phyloP scores from a whole-genome alignment of 2,797 vertebrate species.

The Chaunax sp. region DNA sequence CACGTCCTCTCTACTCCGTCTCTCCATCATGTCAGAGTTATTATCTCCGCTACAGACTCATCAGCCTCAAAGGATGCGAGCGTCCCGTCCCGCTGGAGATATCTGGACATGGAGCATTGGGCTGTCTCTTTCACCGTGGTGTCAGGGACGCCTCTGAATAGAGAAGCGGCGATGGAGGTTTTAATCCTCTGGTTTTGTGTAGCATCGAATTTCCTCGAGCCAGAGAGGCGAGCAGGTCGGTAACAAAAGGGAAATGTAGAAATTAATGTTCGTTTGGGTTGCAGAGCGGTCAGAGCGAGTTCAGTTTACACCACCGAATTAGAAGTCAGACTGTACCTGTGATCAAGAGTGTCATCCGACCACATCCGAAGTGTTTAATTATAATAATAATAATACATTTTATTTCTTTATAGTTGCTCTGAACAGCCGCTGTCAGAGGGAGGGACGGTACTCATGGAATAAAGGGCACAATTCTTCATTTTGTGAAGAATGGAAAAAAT shows the following conservation, averaged over 20 bases:
- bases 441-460: no score
- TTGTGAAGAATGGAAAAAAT: no score
- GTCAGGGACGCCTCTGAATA: constrained; percentile 37
- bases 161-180: constrained; percentile 21
- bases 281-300: no score
- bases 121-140: constrained; percentile 8
- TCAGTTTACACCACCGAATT: no score
- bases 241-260: constrained; percentile 11
- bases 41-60: constrained; percentile 36
- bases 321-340: no score
- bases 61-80: constrained; percentile 40
- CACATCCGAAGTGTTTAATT: no score
- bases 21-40: constrained; percentile 38
- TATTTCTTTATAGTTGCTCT: no score
- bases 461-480: no score
- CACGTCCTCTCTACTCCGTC: constrained; percentile 49
- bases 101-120: constrained; percentile 23
- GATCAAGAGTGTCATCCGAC: no score
- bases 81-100: constrained; percentile 13
- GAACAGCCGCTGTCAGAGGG: no score
- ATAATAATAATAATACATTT: no score
- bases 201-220: constrained; percentile 27
- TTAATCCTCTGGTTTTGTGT: constrained; percentile 38
- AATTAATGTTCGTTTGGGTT: not conserved
- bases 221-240: constrained; percentile 18